phyloP scores from a whole-genome alignment of 1,140 invertebrate genomes.

The Oncopeltus fasciatus region DNA sequence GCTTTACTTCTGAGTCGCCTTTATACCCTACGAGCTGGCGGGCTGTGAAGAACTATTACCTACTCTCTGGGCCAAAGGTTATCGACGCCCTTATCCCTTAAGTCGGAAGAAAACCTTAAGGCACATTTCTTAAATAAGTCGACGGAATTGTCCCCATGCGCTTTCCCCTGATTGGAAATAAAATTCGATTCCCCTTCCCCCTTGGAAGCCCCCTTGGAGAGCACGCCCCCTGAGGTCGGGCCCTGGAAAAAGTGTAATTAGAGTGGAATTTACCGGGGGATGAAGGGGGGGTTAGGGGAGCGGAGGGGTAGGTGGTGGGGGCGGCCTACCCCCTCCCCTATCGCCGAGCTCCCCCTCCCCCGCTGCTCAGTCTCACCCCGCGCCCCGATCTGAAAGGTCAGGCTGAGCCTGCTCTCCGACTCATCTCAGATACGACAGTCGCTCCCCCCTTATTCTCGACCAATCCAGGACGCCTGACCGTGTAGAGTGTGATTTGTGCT shows the following conservation, averaged over 20 bases:
- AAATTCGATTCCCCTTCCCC: neutral
- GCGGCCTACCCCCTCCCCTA: neutral
- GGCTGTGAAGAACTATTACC: too few species aligned
- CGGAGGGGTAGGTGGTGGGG: neutral
- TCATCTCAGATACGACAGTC: neutral
- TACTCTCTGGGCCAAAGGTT: too few species aligned
- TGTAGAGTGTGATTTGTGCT: too few species aligned
- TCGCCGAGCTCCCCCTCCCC: neutral
- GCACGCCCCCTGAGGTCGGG: neutral
- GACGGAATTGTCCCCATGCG: neutral
- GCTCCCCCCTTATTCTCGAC: neutral
- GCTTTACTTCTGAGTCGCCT: too few species aligned
- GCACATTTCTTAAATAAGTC: too few species aligned
- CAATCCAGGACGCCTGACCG: too few species aligned
- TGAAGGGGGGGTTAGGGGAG: neutral
- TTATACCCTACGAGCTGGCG: too few species aligned
- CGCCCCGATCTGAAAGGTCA: neutral
- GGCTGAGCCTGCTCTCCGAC: neutral
- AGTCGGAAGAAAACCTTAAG: too few species aligned
- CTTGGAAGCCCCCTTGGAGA: neutral
- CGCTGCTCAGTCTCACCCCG: neutral
- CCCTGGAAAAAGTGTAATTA: conserved; percentile 2
- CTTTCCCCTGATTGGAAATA: neutral
- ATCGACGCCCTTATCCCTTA: too few species aligned
- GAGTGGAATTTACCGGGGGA: neutral